These are phyloP conservation scores for Ageneiosus marmoratus DNA, from an alignment of 2,113 vertebrate genomes.

Conservation along the genomic window DNA sequence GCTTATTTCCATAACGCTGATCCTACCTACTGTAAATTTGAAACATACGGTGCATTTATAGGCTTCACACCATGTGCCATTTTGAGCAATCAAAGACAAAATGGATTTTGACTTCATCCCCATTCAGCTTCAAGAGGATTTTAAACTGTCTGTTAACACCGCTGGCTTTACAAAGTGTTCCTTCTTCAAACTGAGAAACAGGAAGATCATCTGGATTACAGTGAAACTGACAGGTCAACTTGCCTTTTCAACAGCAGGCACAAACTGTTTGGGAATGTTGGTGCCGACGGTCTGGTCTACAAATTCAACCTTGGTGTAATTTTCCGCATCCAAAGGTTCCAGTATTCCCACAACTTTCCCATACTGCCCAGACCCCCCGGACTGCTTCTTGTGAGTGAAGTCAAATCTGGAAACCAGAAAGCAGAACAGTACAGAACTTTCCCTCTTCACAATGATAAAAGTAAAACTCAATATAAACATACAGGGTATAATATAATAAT, in stretches of 20 bases:
- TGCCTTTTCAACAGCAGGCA: constrained; percentile 92
- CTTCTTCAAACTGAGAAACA: not conserved
- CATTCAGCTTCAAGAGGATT: not conserved
- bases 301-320: constrained; percentile 88
- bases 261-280: constrained; percentile 90
- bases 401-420: constrained; percentile 79
- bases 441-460: not conserved
- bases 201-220: not conserved
- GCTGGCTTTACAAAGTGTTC: not conserved
- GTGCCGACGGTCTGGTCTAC: constrained; percentile 88
- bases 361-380: constrained; percentile 88
- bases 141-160: not conserved
- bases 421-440: not conserved
- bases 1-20: not conserved
- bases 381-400: constrained; percentile 93
- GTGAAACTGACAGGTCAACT: not conserved
- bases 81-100: not conserved
- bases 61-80: not conserved
- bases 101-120: too few relatives aligned
- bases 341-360: constrained; percentile 89
- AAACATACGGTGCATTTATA: not conserved
- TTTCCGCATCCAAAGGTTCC: constrained; percentile 83
- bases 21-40: not conserved
- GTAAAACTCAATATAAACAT: not conserved
- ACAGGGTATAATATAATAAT: not conserved